These are phyloP conservation scores for Lepus americanus DNA, from an alignment of 2,113 vertebrate genomes.

Conservation along the genomic window DNA sequence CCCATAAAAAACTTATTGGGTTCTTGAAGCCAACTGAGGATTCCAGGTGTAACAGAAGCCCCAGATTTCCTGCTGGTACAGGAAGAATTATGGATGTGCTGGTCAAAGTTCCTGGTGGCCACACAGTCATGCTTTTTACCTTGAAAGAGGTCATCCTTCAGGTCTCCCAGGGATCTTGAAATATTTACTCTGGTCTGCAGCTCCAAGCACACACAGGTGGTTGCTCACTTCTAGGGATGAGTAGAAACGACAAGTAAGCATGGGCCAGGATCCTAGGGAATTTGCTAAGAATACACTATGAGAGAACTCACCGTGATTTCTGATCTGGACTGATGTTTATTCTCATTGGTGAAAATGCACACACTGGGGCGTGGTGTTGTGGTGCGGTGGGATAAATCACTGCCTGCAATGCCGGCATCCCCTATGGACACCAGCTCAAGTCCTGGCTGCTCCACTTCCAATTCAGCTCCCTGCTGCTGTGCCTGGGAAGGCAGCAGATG, in stretches of 20 bases:
- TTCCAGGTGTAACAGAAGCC: not conserved
- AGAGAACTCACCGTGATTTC: not conserved
- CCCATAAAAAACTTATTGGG: not conserved
- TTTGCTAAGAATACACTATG: not conserved
- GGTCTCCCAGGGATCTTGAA: slow-evolving; percentile 6
- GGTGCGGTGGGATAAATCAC: too few species aligned
- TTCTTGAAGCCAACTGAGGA: slow-evolving; percentile 1
- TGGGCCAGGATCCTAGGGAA: not conserved
- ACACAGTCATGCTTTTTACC: slow-evolving; percentile 61
- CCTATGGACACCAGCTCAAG: too few species aligned
- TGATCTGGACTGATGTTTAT: not conserved
- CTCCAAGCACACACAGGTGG: not conserved
- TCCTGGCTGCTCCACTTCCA: too few species aligned
- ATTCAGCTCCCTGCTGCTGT: too few species aligned
- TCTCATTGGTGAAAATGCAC: not conserved
- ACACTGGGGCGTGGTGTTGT: not conserved
- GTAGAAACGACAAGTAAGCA: slow-evolving; percentile 42
- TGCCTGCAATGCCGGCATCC: too few species aligned
- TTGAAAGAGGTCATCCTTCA: slow-evolving; percentile 64
- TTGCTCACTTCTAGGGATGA: slow-evolving; percentile 44
- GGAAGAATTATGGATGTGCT: not conserved
- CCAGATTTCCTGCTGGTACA: slow-evolving; percentile 11
- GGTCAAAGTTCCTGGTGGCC: not conserved
- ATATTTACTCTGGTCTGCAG: not conserved
- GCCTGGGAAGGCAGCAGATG: too few species aligned